phyloP scores from a whole-genome alignment of 1,140 invertebrate species.

The Andricus grossulariae region DNA sequence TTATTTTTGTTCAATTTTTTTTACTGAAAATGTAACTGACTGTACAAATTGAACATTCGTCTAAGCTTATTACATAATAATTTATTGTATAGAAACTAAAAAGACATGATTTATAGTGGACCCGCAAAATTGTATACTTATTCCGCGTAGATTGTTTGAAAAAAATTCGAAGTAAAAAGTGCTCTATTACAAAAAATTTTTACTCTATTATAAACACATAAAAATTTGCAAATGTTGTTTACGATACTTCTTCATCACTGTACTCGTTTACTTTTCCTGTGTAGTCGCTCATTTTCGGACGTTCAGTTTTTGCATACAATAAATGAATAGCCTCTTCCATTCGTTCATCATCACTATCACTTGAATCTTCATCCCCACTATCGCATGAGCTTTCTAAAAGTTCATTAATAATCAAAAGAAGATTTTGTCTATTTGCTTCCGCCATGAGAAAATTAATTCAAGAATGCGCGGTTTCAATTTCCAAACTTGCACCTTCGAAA shows the following conservation, averaged over 20 bases:
- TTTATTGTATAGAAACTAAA: too few species aligned
- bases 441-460: neutral
- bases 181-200: too few species aligned
- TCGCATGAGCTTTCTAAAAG: neutral
- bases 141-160: too few species aligned
- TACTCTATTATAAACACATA: neutral
- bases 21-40: too few species aligned
- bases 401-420: neutral
- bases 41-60: too few species aligned
- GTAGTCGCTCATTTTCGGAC: neutral
- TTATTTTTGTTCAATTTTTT: too few species aligned
- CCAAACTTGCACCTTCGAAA: too few species aligned
- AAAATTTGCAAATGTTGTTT: neutral
- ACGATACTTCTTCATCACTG: neutral
- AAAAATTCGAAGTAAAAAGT: too few species aligned
- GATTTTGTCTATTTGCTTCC: neutral
- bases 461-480: too few species aligned
- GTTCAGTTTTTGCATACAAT: neutral
- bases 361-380: neutral
- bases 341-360: neutral
- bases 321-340: neutral
- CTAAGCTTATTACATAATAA: too few species aligned
- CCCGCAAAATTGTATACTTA: too few species aligned
- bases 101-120: too few species aligned
- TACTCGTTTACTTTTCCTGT: neutral